Conservation (phyloP, 2,888 invertebrate genomes). For the Pseudococcus longispinus region DNA sequence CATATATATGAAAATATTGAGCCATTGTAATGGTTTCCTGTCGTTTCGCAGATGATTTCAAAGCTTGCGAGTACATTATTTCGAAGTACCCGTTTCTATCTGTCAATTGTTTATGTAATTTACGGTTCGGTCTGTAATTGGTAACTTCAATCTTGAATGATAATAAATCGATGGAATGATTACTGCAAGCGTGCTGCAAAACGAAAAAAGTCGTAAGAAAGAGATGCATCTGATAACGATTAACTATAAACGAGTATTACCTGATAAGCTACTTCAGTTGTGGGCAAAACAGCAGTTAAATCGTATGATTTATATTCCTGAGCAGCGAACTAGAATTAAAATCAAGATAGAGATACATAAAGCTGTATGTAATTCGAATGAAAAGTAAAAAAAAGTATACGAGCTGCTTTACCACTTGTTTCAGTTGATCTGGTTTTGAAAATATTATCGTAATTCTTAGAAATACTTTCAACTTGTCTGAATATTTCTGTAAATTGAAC, state of each 20-base stretch:
- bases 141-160: constrained; percentile 47
- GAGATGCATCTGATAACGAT: background rate
- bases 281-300: constrained; percentile 47
- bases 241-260: background rate
- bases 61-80: constrained; percentile 51
- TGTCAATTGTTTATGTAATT: constrained; percentile 44
- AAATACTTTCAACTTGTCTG: constrained; percentile 42
- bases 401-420: constrained; percentile 32
- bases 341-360: background rate
- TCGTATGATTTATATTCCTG: constrained; percentile 35
- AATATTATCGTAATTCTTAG: constrained; percentile 48
- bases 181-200: constrained; percentile 29
- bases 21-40: constrained; percentile 56
- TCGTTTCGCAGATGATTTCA: constrained; percentile 48
- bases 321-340: constrained; percentile 12
- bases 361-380: background rate
- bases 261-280: constrained; percentile 44
- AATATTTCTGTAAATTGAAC: constrained; percentile 33
- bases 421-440: constrained; percentile 27
- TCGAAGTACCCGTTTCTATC: constrained; percentile 54
- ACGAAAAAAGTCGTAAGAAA: background rate
- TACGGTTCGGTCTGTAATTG: constrained; percentile 48
- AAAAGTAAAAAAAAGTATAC: background rate
- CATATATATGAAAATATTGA: constrained; percentile 51
- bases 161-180: constrained; percentile 41